Percentiles rank a stretch among this genome's conserved stretches.
Conservation (phyloP, 2,888 invertebrate species). For the Sabatieria punctata region DNA sequence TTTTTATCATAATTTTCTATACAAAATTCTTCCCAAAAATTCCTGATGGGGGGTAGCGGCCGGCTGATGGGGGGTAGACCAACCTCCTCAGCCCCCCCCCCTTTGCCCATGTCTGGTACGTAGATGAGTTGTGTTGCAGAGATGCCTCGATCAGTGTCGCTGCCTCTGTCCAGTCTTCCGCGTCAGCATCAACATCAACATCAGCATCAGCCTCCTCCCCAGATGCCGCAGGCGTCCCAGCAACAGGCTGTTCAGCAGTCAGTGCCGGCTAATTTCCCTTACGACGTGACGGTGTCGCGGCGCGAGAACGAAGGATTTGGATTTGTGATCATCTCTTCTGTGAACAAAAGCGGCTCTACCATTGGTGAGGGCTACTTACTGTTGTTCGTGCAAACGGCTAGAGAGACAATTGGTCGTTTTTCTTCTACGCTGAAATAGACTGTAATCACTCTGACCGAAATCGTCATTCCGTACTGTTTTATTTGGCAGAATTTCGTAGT, state of each 20-base stretch:
- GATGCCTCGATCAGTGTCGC: constrained; percentile 13
- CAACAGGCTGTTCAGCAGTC: background rate
- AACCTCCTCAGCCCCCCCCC: too few species aligned
- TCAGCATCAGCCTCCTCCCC: background rate
- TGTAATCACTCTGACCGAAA: too few species aligned
- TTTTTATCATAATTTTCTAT: too few species aligned
- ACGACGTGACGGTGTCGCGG: constrained; percentile 75
- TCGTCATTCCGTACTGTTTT: too few species aligned
- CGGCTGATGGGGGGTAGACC: too few species aligned
- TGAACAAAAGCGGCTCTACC: constrained; percentile 67
- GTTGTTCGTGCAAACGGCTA: constrained; percentile 21
- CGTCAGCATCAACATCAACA: background rate
- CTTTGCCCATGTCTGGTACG: too few species aligned
- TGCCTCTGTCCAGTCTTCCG: constrained; percentile 9
- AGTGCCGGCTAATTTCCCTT: constrained; percentile 46
- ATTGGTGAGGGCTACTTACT: too few species aligned
- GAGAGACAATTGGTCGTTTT: background rate
- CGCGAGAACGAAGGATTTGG: constrained; percentile 92
- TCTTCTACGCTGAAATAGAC: too few species aligned
- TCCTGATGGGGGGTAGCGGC: too few species aligned
- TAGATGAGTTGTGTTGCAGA: too few species aligned
- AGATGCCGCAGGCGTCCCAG: background rate
- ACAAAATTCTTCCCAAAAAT: too few species aligned
- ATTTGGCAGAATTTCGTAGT: too few species aligned
- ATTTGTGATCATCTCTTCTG: constrained; percentile 91